phyloP scores from a whole-genome alignment of 2,888 invertebrate species.

The Eupithecia inturbata region DNA sequence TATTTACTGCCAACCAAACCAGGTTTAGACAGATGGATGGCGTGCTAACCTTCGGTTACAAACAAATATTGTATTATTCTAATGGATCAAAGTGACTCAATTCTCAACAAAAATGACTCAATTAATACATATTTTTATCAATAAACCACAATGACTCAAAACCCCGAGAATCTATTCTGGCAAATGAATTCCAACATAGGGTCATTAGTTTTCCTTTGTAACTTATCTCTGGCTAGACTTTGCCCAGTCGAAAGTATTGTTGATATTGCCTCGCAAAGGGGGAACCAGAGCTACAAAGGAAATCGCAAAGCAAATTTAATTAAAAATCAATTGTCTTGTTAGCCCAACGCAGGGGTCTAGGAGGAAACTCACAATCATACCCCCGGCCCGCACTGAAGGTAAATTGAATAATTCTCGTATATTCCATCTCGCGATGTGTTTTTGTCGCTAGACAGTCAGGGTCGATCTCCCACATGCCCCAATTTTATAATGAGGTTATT shows the following conservation, averaged over 20 bases:
- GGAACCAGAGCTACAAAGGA: constrained; percentile 34
- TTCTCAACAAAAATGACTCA: not conserved
- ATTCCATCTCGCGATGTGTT: constrained; percentile 51
- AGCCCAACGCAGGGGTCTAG: constrained; percentile 48
- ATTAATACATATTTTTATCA: not conserved
- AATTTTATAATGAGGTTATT: constrained; percentile 46
- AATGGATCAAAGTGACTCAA: not conserved
- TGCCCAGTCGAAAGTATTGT: constrained; percentile 10
- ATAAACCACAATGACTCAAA: constrained; percentile 10
- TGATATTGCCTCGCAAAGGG: constrained; percentile 22
- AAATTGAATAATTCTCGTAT: constrained; percentile 71
- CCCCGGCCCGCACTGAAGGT: constrained; percentile 61
- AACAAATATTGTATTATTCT: not conserved
- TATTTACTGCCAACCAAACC: not conserved
- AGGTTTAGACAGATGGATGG: not conserved
- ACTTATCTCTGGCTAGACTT: not conserved
- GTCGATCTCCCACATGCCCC: constrained; percentile 43
- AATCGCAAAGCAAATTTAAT: constrained; percentile 49
- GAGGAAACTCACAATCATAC: constrained; percentile 71
- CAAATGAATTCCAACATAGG: not conserved
- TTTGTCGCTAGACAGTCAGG: constrained; percentile 43
- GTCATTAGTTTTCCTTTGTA: constrained; percentile 5
- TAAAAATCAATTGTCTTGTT: constrained; percentile 62
- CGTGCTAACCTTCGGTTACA: not conserved
- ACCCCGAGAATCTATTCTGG: not conserved